Evolutionary conservation across 2,797 vertebrate species (phyloP).

Genomic region (Lutra lutra): DNA sequence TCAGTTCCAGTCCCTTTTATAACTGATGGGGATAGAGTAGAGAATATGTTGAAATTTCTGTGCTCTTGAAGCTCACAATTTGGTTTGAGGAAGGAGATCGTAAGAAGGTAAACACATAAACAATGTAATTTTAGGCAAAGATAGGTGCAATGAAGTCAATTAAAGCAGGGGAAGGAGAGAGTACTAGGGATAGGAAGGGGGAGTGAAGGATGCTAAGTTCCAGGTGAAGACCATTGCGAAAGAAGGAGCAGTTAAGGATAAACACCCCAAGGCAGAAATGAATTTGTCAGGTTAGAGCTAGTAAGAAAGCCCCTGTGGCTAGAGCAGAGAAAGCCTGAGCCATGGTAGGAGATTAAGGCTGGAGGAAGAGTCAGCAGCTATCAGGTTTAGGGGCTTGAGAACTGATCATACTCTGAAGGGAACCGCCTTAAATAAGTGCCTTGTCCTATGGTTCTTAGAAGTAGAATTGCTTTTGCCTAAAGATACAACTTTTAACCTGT

Average conservation of each 20-base stretch:
- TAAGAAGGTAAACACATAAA: not conserved
- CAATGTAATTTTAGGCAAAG: not conserved
- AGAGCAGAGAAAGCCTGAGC: not conserved
- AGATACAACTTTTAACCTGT: not conserved
- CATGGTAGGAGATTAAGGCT: not conserved
- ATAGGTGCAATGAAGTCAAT: not conserved
- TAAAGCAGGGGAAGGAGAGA: not conserved
- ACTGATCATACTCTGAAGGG: not conserved
- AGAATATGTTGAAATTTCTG: not conserved
- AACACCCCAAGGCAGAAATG: not conserved
- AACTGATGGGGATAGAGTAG: not conserved
- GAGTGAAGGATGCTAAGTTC: not conserved
- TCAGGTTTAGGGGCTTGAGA: not conserved
- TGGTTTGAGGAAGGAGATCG: not conserved
- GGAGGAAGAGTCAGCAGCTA: not conserved
- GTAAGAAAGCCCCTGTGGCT: not conserved
- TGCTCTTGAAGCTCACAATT: not conserved
- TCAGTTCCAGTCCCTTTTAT: not conserved
- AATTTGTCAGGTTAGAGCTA: not conserved
- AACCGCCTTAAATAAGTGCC: not conserved
- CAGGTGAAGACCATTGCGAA: not conserved
- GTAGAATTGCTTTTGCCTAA: conserved; percentile 7
- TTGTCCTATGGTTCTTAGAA: not conserved
- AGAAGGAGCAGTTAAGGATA: not conserved
- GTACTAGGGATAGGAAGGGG: not conserved